These are phyloP conservation scores for Drosophila cognata DNA, from an alignment of 2,888 invertebrate genomes.

Conservation along the genomic window DNA sequence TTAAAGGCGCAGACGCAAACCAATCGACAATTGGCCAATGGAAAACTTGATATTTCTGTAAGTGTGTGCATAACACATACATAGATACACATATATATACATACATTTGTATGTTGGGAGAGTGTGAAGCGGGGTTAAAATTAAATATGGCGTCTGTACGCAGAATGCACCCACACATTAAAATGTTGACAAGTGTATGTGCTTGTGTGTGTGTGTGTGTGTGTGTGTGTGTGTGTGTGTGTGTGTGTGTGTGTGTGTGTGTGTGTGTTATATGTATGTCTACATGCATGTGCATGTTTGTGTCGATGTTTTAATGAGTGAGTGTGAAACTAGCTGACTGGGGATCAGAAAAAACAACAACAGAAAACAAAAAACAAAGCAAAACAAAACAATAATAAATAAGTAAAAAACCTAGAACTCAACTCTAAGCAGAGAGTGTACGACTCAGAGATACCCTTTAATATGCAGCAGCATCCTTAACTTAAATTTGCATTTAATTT, in stretches of 20 bases:
- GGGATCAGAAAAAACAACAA: background rate
- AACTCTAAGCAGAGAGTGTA: background rate
- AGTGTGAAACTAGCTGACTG: background rate
- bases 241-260: background rate
- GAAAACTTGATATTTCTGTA: background rate
- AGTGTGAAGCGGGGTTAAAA: constrained; percentile 29
- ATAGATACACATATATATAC: background rate
- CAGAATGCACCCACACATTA: constrained; percentile 35
- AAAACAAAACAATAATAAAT: background rate
- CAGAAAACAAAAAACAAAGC: background rate
- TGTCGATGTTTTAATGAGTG: background rate
- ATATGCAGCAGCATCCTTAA: background rate
- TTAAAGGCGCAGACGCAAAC: constrained; percentile 2
- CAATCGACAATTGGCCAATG: background rate
- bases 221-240: background rate
- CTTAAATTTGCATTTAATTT: background rate
- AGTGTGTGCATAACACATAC: constrained; percentile 20
- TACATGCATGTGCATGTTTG: too few relatives aligned
- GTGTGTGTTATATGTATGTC: too few relatives aligned
- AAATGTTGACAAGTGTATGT: background rate
- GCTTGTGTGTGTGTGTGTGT: background rate
- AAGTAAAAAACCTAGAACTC: background rate
- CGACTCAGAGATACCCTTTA: background rate
- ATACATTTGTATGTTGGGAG: too few relatives aligned
- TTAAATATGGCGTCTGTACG: constrained; percentile 71